Conservation (phyloP, 2,888 invertebrate genomes). For the Zelleria hepariella region DNA sequence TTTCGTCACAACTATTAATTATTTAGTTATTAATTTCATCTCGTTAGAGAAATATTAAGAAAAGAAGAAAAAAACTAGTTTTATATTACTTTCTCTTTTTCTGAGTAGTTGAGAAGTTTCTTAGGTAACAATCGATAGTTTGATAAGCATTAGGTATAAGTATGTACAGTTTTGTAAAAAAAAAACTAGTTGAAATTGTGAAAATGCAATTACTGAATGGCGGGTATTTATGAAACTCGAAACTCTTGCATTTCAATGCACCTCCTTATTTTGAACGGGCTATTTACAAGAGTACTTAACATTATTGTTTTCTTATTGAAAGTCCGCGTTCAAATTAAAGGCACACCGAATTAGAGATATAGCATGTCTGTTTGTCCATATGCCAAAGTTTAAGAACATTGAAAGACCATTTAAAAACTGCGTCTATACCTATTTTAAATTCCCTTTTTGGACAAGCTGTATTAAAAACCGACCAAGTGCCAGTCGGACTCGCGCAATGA, state of each 20-base stretch:
- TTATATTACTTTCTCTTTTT: neutral
- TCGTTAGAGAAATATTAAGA: neutral
- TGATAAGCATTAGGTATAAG: neutral
- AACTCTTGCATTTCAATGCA: neutral
- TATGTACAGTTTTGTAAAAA: neutral
- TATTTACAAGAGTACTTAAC: no score
- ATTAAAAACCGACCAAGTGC: no score
- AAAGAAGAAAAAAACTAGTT: neutral
- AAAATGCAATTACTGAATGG: neutral
- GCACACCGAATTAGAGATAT: no score
- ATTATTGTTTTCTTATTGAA: no score
- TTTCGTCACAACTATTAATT: neutral
- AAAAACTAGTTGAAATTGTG: neutral
- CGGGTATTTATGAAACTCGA: neutral
- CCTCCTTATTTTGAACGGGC: neutral
- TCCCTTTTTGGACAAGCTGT: no score
- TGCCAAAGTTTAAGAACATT: no score
- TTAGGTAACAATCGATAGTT: neutral
- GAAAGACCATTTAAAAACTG: no score
- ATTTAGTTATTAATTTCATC: neutral
- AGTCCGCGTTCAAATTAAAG: no score
- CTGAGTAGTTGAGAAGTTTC: neutral
- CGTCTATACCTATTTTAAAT: no score
- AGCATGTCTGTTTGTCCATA: no score
- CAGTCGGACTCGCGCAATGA: no score